Evolutionary conservation across 1,140 invertebrate species (phyloP), one percentile per base, ranked within the genome.

Genomic region (Drosophila kikkawai): DNA sequence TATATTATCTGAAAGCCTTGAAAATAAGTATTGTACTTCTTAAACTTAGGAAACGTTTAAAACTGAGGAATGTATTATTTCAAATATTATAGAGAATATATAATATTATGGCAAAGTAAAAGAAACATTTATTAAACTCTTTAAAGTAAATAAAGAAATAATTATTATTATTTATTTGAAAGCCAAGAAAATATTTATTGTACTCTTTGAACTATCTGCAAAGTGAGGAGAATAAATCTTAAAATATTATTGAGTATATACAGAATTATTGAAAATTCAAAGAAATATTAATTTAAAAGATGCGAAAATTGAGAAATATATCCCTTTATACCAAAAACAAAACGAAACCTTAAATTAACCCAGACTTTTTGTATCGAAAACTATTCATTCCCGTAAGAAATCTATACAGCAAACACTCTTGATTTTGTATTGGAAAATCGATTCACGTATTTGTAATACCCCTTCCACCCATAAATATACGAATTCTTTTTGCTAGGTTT

Each of bases 401-500:
- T 22, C 1, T 9, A 19, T 37, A 55, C 0, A 19, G 4, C n/a
- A 15, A 22, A 37, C 34, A 13, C 5, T 5, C 8, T 19, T 15
- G 13, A 22, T n/a, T 39, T 56, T 22, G 7, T 22, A 55, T 55
- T 22, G 0, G 34, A 55, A 39, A 56, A 39, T 41, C 53, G 13
- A 56, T 39, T 56, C 19, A 7, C 19, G 13, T 19, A 39, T 39
- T 39, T 56, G 53, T 56, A 56, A 56, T 39, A 7, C 53, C 37
- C 53, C 53, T 26, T 39, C 13, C 15, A 39, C 8, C 1, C 22
- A 56, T 56, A 32, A 66, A 42, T 71, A 59, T 59, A 59, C 34
- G 12, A n/a, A 44, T 45, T 70, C 48, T 29, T 67, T 53, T 37
- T 42, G 56, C 32, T 42, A 42, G 41, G 15, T 19, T 32, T 64